Conservation (phyloP, 2,797 vertebrate species). For the Rhinogobio ventralis region DNA sequence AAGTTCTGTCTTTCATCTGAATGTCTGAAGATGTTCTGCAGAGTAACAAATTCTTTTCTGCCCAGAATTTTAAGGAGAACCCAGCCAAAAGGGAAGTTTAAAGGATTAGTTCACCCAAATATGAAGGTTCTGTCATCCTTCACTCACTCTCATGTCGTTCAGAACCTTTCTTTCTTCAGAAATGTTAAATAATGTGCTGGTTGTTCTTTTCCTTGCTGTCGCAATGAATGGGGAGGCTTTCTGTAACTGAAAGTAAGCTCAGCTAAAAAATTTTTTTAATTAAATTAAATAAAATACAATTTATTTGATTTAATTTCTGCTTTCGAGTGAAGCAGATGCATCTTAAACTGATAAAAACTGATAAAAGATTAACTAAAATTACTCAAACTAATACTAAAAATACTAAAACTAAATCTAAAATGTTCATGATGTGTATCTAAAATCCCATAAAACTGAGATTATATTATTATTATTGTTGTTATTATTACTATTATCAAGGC, state of each 20-base stretch:
- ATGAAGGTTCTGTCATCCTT: background rate
- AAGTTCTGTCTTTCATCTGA: conserved; percentile 55
- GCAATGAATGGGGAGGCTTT: background rate
- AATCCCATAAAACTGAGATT: too few relatives aligned
- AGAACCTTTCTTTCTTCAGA: background rate
- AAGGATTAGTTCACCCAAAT: background rate
- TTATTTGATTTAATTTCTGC: background rate
- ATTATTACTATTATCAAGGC: too few relatives aligned
- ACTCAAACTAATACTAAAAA: background rate
- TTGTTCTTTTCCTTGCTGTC: background rate
- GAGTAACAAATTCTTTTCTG: conserved; percentile 32
- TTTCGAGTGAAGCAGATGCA: background rate
- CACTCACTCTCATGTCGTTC: background rate
- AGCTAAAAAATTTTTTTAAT: too few relatives aligned
- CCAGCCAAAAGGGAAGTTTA: background rate
- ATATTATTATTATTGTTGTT: too few relatives aligned
- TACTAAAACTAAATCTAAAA: too few relatives aligned
- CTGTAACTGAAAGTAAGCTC: background rate
- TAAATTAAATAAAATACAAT: background rate
- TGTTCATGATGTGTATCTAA: too few relatives aligned
- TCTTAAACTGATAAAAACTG: background rate
- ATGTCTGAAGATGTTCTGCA: conserved; percentile 43
- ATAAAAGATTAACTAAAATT: background rate
- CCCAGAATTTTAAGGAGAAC: background rate
- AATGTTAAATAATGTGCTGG: background rate